Base-by-base conservation (phyloP, 2,113 vertebrate species). In the Phrynosoma blainvillii region DNA sequence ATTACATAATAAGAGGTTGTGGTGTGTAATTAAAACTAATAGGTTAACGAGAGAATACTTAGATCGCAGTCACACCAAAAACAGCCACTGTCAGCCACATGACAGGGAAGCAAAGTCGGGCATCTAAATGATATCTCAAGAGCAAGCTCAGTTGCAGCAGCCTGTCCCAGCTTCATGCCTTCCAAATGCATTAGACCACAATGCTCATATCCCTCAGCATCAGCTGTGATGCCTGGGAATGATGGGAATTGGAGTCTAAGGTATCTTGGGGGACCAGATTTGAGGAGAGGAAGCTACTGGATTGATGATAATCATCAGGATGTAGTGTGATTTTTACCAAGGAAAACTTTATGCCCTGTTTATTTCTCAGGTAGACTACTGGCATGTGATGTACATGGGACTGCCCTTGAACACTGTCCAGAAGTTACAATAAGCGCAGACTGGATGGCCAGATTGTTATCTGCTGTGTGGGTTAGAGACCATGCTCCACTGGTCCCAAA, bases 11-110 rank as follows among this genome's bases (percentile, higher is more conserved):
- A 94, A 92, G 86, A 87, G 86, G 75, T 89, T 94, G 87, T 1
- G 18, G 80, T 74, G 1, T 89, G 84, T 93, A 94, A 96, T 95
- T 95, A 94, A 93, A 95, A 92, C 32, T 70, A 96, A 94, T 88
- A 88, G 92, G 86, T 96, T 96, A 95, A 96, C 96, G 95, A 94
- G 91, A 89, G 91, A 92, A 93, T 92, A 93, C 93, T 94, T 93
- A 95, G 92, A 94, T 91, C 20, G n/a, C 32, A 85, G 70, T 87
- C 90, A 32, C 85, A 91, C 85, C 87, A 27, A 86, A 85, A 89
- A 73, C 82, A 89, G 79, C 32, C 32, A 32, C 65, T 9, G 62
- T 47, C 85, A 71, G 66, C 90, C 93, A 88, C 86, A 93, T 87
- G 87, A 54, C 86, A 94, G 82, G 21, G 90, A 93, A 88, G 4